Conservation (phyloP, 1,140 invertebrate genomes). For the Drosophila kanapiae region DNA sequence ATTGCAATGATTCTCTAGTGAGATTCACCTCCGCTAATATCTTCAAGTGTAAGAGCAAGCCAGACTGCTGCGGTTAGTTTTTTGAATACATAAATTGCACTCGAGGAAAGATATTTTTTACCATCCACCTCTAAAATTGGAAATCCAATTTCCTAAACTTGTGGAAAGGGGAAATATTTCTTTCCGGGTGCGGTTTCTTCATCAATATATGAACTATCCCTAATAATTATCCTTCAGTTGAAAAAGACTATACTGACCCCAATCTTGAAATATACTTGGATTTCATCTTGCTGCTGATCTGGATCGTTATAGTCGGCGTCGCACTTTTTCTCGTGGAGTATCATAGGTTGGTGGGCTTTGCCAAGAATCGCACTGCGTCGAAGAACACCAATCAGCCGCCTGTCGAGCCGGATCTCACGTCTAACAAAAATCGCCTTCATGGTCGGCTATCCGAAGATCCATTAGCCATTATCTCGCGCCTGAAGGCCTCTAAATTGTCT, state of each 20-base stretch:
- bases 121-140: no score
- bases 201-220: not conserved
- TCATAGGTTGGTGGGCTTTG: slow-evolving; percentile 4
- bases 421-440: accelerated
- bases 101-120: not conserved
- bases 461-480: not conserved
- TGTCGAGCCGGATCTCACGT: accelerated
- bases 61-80: slow-evolving; percentile 67
- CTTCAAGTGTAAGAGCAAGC: slow-evolving; percentile 18
- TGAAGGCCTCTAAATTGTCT: not conserved
- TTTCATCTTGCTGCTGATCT: not conserved
- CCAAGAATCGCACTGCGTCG: not conserved
- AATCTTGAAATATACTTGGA: not conserved
- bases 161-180: not conserved
- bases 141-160: no score
- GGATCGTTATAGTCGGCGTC: not conserved
- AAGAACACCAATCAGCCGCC: not conserved
- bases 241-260: not conserved
- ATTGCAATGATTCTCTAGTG: slow-evolving; percentile 40
- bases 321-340: slow-evolving; percentile 1
- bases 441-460: not conserved
- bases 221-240: slow-evolving; percentile 1
- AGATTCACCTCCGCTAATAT: slow-evolving; percentile 48
- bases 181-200: not conserved
- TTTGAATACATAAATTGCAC: not conserved